phyloP scores from a whole-genome alignment of 2,113 vertebrate genomes.

The Anolis sagrei region DNA sequence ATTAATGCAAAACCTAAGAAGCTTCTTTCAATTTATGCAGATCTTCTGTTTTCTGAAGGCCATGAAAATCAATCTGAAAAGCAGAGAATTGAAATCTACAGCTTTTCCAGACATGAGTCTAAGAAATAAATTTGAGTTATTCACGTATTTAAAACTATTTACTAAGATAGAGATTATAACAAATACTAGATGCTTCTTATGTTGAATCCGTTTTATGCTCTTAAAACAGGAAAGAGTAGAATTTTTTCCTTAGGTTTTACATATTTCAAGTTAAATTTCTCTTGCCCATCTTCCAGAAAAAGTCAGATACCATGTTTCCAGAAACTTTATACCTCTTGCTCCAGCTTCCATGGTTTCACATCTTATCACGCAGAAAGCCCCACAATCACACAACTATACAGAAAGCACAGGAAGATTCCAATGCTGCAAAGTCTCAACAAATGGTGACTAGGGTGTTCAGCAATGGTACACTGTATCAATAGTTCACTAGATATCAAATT shows the following conservation, averaged over 20 bases:
- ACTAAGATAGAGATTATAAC: background rate
- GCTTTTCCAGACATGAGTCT: background rate
- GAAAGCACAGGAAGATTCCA: background rate
- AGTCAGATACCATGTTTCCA: background rate
- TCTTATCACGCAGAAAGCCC: background rate
- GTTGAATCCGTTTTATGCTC: background rate
- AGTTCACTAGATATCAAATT: background rate
- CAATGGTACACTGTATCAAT: background rate
- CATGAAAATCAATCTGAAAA: background rate
- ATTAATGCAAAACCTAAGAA: background rate
- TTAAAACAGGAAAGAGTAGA: background rate
- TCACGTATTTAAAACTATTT: background rate
- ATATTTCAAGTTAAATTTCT: slow-evolving; percentile 1
- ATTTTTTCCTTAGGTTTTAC: too few species aligned
- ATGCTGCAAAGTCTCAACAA: background rate
- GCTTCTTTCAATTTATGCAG: background rate
- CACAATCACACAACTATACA: background rate
- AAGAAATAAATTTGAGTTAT: background rate
- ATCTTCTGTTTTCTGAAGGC: background rate
- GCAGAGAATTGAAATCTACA: background rate
- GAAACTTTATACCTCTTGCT: background rate
- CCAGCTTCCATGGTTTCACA: background rate
- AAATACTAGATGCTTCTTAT: background rate
- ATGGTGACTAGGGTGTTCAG: background rate
- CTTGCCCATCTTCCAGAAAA: background rate